Percentiles rank a stretch among this genome's conserved stretches.
Evolutionary conservation across 2,113 vertebrate species (phyloP).

Genomic region (Neoarius graeffei): DNA sequence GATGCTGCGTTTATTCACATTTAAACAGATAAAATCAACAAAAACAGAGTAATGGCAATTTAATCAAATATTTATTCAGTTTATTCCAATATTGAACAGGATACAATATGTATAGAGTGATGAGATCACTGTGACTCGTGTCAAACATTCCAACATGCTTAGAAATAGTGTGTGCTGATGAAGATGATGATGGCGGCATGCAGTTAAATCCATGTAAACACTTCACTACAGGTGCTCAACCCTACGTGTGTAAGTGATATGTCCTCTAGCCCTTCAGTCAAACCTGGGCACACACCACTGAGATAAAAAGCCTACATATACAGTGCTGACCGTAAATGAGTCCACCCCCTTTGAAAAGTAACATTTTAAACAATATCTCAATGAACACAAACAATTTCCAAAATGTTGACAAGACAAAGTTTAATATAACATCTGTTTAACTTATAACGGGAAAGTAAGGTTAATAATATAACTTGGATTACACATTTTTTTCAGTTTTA

Average conservation of each 20-base stretch:
- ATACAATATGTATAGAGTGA: slow-evolving; percentile 68
- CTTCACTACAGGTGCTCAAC: slow-evolving; percentile 52
- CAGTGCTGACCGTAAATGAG: background rate
- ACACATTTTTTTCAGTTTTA: too few relatives aligned
- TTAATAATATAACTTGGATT: too few relatives aligned
- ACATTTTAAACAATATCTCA: too few relatives aligned
- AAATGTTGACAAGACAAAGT: too few relatives aligned
- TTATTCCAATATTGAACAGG: slow-evolving; percentile 72
- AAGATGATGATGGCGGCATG: slow-evolving; percentile 70
- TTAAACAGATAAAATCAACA: slow-evolving; percentile 14
- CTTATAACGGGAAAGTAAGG: too few relatives aligned
- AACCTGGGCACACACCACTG: slow-evolving; percentile 46
- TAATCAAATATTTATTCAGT: slow-evolving; percentile 50
- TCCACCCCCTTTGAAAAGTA: too few relatives aligned
- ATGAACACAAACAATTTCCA: too few relatives aligned
- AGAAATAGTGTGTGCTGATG: slow-evolving; percentile 53
- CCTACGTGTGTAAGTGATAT: slow-evolving; percentile 43
- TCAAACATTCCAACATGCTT: slow-evolving; percentile 62
- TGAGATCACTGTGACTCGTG: slow-evolving; percentile 47
- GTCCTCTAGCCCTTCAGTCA: slow-evolving; percentile 49
- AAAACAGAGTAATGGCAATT: slow-evolving; percentile 63
- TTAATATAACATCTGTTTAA: too few relatives aligned
- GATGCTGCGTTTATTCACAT: background rate
- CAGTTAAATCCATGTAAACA: slow-evolving; percentile 57
- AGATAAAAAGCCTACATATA: slow-evolving; percentile 56